A percentile compares a stretch with the other conserved stretches of the same genome.
phyloP scores from a whole-genome alignment of 1,140 invertebrate genomes.

The Brachionus sp. region DNA sequence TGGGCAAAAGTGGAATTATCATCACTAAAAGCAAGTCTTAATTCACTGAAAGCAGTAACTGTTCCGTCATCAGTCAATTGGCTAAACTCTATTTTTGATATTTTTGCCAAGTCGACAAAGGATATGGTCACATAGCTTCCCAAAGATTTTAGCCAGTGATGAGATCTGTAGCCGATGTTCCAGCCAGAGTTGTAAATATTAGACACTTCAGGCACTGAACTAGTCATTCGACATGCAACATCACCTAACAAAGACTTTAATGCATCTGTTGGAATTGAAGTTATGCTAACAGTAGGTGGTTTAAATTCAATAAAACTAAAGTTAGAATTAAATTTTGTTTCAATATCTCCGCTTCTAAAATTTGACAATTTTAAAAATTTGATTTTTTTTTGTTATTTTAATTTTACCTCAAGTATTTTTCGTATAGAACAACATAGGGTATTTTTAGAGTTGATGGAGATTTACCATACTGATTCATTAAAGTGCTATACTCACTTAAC shows the following conservation, averaged over 20 bases:
- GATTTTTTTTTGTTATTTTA: neutral
- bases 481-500: neutral
- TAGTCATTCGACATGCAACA: neutral
- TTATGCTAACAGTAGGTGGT: neutral
- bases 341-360: neutral
- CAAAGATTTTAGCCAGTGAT: neutral
- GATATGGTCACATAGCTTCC: neutral
- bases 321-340: neutral
- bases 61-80: neutral
- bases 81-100: neutral
- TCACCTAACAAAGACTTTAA: neutral
- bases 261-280: neutral
- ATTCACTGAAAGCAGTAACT: neutral
- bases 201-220: neutral
- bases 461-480: neutral
- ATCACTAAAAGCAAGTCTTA: neutral
- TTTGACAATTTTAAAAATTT: neutral
- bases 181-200: neutral
- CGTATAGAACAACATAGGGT: neutral
- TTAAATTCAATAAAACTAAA: neutral
- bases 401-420: neutral
- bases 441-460: neutral
- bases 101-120: neutral
- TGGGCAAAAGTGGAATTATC: conserved; percentile 17
- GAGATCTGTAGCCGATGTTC: conserved; percentile 32